Evolutionary conservation across 2,888 invertebrate genomes (phyloP).

Genomic region (Sinodicranocentrus sp.): DNA sequence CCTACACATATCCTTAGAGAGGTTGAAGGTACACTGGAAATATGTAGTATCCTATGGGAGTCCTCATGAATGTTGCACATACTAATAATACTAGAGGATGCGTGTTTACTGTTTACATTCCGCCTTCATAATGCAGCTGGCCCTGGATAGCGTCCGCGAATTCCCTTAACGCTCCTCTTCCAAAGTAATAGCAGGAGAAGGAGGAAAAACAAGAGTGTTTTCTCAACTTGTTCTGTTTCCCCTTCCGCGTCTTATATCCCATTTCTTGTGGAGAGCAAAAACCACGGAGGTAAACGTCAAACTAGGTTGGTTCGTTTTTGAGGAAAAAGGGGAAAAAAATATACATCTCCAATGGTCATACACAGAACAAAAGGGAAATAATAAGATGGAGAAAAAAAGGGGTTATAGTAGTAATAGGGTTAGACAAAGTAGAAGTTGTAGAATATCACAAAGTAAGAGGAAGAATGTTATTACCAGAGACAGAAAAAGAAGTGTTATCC

Average conservation of each 20-base stretch:
- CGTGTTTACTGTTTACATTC: conserved; percentile 29
- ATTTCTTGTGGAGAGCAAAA: not conserved
- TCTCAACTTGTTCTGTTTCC: conserved; percentile 28
- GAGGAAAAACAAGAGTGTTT: conserved; percentile 44
- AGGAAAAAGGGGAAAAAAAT: no score
- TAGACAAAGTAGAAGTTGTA: conserved; percentile 15
- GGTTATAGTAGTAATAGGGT: no score
- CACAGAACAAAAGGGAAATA: no score
- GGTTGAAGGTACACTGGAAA: no score
- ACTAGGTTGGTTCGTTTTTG: no score
- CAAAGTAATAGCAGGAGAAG: conserved; percentile 44
- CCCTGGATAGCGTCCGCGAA: conserved; percentile 21
- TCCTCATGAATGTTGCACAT: conserved; percentile 57
- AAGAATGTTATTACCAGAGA: conserved; percentile 7
- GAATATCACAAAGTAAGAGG: conserved; percentile 14
- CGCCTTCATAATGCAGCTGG: conserved; percentile 7
- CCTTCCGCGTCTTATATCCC: no score
- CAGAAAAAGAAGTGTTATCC: not conserved
- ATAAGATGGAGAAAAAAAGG: no score
- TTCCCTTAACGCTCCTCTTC: conserved; percentile 58
- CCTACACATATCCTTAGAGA: no score
- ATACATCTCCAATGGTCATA: no score
- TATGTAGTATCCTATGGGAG: conserved; percentile 21
- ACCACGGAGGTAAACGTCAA: not conserved
- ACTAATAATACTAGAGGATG: conserved; percentile 50